These are phyloP conservation scores for Tenebrosternarchus preto DNA, from an alignment of 2,113 vertebrate genomes.

Conservation along the genomic window DNA sequence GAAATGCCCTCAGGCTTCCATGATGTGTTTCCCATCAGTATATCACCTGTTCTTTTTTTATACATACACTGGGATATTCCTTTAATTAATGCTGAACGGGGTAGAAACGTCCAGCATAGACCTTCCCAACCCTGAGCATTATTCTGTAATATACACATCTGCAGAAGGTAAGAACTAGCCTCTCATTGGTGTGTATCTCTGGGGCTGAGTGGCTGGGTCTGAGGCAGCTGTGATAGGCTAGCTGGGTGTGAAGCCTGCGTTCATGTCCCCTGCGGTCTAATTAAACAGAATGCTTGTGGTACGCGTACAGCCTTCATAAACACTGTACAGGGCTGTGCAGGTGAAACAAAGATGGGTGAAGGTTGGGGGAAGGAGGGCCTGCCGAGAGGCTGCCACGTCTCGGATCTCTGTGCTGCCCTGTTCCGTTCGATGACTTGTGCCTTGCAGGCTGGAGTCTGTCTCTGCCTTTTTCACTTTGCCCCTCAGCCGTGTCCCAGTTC, in stretches of 20 bases:
- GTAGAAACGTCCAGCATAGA: neutral
- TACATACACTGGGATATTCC: too few relatives aligned
- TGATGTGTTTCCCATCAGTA: too few relatives aligned
- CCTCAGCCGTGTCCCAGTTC: neutral
- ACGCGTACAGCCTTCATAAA: neutral
- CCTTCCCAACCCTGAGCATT: neutral
- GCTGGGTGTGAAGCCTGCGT: conserved; percentile 3
- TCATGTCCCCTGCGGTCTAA: conserved; percentile 23
- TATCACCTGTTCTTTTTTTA: too few relatives aligned
- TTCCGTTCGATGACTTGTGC: neutral
- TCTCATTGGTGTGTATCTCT: neutral
- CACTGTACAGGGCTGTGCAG: neutral
- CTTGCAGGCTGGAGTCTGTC: neutral
- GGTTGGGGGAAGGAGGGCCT: neutral
- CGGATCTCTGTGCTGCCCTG: neutral
- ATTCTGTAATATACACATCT: neutral
- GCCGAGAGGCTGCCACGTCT: neutral
- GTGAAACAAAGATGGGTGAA: neutral
- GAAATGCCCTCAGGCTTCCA: too few relatives aligned
- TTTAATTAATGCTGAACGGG: neutral
- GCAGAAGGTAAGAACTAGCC: neutral
- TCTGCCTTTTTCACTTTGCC: neutral
- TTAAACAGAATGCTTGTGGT: conserved; percentile 9
- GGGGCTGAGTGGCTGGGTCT: neutral
- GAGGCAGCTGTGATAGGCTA: conserved; percentile 9